These are phyloP conservation scores for human (Homo sapiens) DNA, from an alignment of 2,113 vertebrate genomes.

Conservation along the genomic window DNA sequence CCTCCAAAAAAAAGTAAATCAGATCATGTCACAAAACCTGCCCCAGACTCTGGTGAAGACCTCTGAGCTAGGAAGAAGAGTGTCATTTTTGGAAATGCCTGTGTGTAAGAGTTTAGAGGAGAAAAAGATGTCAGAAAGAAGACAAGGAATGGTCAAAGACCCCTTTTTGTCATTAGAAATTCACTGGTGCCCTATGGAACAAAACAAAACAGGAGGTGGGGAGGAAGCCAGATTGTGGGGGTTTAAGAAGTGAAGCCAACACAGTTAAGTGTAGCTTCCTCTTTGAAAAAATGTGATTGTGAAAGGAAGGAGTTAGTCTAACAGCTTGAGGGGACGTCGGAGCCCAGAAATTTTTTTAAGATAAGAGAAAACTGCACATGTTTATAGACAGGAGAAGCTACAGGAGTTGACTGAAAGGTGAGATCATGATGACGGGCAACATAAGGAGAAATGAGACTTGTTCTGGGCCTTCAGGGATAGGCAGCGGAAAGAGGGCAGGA, in stretches of 20 bases:
- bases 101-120: background rate
- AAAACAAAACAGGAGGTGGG: background rate
- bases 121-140: constrained; percentile 8
- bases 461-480: background rate
- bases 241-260: constrained; percentile 10
- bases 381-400: background rate
- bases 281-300: constrained; percentile 36
- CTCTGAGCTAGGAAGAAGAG: background rate
- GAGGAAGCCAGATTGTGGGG: background rate
- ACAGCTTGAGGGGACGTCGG: background rate
- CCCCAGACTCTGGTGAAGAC: background rate
- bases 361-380: background rate
- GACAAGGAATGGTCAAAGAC: background rate
- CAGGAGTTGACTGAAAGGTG: background rate
- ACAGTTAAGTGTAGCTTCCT: background rate
- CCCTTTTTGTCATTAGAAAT: background rate
- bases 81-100: background rate
- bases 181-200: background rate
- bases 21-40: background rate
- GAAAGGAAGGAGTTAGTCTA: background rate
- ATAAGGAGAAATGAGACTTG: constrained; percentile 7
- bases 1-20: background rate
- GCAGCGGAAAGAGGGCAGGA: background rate
- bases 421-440: background rate
- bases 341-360: background rate